phyloP scores from a whole-genome alignment of 92 coral and sea anemone genomes.

The Palythoa caribaeorum region DNA sequence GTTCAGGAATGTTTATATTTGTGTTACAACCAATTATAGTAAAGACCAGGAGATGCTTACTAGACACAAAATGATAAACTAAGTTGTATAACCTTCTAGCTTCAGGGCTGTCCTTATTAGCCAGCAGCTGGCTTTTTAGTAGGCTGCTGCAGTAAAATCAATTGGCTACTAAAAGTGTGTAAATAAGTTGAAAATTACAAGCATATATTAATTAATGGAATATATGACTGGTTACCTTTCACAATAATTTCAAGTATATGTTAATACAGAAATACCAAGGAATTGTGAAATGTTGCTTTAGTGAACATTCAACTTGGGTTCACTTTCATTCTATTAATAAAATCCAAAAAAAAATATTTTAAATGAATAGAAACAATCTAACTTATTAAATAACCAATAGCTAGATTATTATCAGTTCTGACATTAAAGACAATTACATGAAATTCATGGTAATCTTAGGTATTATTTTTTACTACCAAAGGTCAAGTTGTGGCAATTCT shows the following conservation, averaged over 20 bases:
- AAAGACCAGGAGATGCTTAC: slow-evolving; percentile 32
- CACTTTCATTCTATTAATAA: not conserved
- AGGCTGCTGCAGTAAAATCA: slow-evolving; percentile 34
- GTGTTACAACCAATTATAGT: slow-evolving; percentile 27
- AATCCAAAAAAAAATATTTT: not conserved
- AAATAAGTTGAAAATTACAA: slow-evolving; percentile 33
- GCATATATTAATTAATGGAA: slow-evolving; percentile 22
- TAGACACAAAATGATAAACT: slow-evolving; percentile 25
- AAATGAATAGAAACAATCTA: not conserved
- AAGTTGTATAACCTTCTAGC: slow-evolving; percentile 14
- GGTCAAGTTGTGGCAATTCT: slow-evolving; percentile 7
- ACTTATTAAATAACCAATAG: not conserved
- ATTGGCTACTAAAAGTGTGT: slow-evolving; percentile 18
- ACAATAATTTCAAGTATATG: slow-evolving; percentile 16
- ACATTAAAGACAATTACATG: not conserved
- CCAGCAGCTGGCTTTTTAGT: slow-evolving; percentile 26
- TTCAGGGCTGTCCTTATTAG: slow-evolving; percentile 8
- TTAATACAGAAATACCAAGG: slow-evolving; percentile 6
- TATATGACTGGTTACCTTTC: slow-evolving; percentile 40
- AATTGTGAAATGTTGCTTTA: not conserved
- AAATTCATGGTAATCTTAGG: not conserved
- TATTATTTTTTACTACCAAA: not conserved
- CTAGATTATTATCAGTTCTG: not conserved
- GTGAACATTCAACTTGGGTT: not conserved
- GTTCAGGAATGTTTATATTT: not conserved